Evolutionary conservation across 2,888 invertebrate species (phyloP).

Genomic region (Arrhopalites spinosus): DNA sequence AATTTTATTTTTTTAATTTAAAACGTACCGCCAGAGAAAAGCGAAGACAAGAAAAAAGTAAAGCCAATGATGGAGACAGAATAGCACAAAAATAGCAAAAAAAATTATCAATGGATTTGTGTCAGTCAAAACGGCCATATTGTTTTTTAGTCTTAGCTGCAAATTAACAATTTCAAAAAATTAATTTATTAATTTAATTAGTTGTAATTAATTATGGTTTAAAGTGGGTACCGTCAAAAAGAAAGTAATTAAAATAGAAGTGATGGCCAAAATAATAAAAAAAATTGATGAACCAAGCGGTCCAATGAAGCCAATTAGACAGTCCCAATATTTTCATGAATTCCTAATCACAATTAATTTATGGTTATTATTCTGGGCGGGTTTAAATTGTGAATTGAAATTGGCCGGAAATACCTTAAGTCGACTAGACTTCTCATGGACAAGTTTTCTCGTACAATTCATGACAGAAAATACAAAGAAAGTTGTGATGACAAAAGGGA

Average conservation of each 20-base stretch:
- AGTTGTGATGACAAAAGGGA: neutral
- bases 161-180: too few species aligned
- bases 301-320: constrained; percentile 81
- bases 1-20: neutral
- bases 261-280: constrained; percentile 70
- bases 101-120: constrained; percentile 71
- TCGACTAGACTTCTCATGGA: neutral
- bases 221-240: constrained; percentile 55
- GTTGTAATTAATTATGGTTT: too few species aligned
- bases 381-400: neutral
- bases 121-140: constrained; percentile 69
- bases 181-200: too few species aligned
- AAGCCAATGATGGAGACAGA: constrained; percentile 73
- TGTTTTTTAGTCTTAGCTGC: too few species aligned
- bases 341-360: neutral
- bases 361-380: neutral
- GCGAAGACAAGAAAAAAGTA: constrained; percentile 77
- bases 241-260: constrained; percentile 63
- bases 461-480: neutral
- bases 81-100: constrained; percentile 73
- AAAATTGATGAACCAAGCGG: constrained; percentile 82
- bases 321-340: constrained; percentile 25
- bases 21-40: constrained; percentile 71
- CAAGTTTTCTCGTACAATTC: neutral
- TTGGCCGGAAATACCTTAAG: neutral